Percentiles rank a stretch among this genome's conserved stretches.
Evolutionary conservation across 2,888 invertebrate species (phyloP).

Genomic region (Polia nebulosa): DNA sequence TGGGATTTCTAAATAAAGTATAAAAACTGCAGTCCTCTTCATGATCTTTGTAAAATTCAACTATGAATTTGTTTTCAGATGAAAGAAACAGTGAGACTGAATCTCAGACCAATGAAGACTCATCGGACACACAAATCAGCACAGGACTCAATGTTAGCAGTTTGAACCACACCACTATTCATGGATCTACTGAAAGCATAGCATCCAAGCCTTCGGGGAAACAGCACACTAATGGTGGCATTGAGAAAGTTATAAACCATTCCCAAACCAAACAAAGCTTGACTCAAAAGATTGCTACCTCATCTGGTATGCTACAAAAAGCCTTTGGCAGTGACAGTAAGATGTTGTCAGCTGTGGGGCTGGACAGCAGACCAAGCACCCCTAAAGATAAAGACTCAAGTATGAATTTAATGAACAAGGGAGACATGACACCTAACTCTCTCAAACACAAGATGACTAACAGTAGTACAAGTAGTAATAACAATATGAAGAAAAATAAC

Average conservation of each 20-base stretch:
- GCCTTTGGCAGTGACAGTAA: constrained; percentile 85
- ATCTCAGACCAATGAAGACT: constrained; percentile 95
- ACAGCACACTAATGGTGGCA: constrained; percentile 87
- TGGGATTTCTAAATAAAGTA: constrained; percentile 37
- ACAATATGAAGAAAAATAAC: constrained; percentile 94
- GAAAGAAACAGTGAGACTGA: constrained; percentile 97
- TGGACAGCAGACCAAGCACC: constrained; percentile 87
- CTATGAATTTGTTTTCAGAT: constrained; percentile 85
- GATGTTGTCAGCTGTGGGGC: constrained; percentile 82
- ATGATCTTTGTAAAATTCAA: constrained; percentile 1
- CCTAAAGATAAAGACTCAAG: constrained; percentile 87
- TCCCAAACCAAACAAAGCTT: constrained; percentile 83
- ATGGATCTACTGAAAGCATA: constrained; percentile 88
- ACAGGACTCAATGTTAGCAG: constrained; percentile 84
- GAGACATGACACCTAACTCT: constrained; percentile 83
- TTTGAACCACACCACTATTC: constrained; percentile 88
- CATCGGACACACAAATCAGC: constrained; percentile 93
- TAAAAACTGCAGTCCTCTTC: not conserved
- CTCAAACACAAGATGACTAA: constrained; percentile 89
- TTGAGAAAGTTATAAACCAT: constrained; percentile 84
- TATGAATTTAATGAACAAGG: constrained; percentile 79
- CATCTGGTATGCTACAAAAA: constrained; percentile 85
- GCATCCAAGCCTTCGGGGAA: constrained; percentile 89
- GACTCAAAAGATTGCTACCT: constrained; percentile 84
- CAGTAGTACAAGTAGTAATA: constrained; percentile 79